Base-by-base conservation (phyloP, 2,888 invertebrate genomes). In the Dolichomitus sp. region DNA sequence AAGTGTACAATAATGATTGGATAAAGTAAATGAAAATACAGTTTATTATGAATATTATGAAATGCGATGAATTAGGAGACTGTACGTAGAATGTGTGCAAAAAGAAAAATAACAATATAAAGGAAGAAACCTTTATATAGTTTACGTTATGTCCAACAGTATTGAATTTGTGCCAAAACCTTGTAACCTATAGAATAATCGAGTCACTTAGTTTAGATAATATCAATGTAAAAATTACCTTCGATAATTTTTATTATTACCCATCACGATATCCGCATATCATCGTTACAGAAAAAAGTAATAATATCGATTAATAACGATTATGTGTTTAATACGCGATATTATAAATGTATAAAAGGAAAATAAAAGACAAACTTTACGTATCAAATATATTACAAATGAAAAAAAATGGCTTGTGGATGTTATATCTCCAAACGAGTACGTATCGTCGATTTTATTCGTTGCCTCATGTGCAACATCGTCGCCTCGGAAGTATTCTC, bases 401-500 rank as follows among this genome's bases (percentile, higher is more conserved):
- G 45, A 70, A 61, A 70, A 81, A 81, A 42, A 33, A 30, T 65
- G 45, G 37, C 52, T 73, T 27, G 12, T 48, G n/a, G 12, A 37
- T 70, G 5, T 52, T 57, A 48, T 17, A 48, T 17, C 48, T 59
- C 40, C 65, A 33, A 59, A 70, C 40, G 42, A 65, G 33, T 23
- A 17, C 6, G 33, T 27, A 7, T 54, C 54, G 37, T 57, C 65
- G 27, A 42, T 57, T 45, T 6, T n/a, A 17, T 23, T 30, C 6
- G 54, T 33, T 66, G 48, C 61, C 80, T 88, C 89, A 89, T 80
- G 87, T 81, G 86, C 89, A 90, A 69, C 90, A 90, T 84, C 87
- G 88, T 69, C 86, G 89, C 42, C 89, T 87, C 27, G 89, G 88
- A 65, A 91, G 76, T 87, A 91, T 90, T 80, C 87, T 88, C 61